These are phyloP conservation scores for Drosophila putrida DNA, from an alignment of 2,888 invertebrate species.

Conservation along the genomic window DNA sequence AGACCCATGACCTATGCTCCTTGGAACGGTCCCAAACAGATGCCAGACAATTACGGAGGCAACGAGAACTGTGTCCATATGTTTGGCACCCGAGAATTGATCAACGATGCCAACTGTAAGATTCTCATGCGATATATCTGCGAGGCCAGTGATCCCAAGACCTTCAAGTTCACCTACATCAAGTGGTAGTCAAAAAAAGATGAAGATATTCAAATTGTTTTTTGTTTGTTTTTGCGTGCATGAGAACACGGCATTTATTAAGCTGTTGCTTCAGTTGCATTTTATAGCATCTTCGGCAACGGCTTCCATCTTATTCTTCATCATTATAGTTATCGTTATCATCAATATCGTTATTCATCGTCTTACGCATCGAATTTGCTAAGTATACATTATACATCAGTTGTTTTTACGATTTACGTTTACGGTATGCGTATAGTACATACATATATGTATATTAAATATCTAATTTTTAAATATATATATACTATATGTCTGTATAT, in stretches of 20 bases:
- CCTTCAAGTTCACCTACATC: constrained; percentile 68
- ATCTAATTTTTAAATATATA: constrained; percentile 41
- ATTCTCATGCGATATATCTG: constrained; percentile 69
- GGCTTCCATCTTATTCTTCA: constrained; percentile 10
- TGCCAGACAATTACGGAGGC: constrained; percentile 73
- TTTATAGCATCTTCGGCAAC: constrained; percentile 25
- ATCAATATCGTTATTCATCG: constrained; percentile 22
- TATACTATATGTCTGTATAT: constrained; percentile 50
- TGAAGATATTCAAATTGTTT: constrained; percentile 10
- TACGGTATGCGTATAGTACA: constrained; percentile 21
- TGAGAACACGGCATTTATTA: constrained; percentile 50
- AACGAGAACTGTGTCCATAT: constrained; percentile 77
- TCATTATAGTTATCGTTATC: constrained; percentile 15
- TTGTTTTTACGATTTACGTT: constrained; percentile 61
- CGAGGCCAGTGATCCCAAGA: constrained; percentile 68
- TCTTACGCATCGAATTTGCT: constrained; percentile 59
- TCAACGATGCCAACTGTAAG: constrained; percentile 77
- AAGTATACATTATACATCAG: constrained; percentile 74
- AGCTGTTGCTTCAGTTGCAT: constrained; percentile 31
- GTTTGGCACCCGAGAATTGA: constrained; percentile 65
- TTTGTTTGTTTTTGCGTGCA: constrained; percentile 58
- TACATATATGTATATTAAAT: constrained; percentile 31
- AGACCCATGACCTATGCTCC: constrained; percentile 69
- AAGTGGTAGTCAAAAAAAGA: constrained; percentile 47
- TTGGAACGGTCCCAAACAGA: constrained; percentile 74